phyloP scores from a whole-genome alignment of 2,113 vertebrate species.

The Hypomesus transpacificus region DNA sequence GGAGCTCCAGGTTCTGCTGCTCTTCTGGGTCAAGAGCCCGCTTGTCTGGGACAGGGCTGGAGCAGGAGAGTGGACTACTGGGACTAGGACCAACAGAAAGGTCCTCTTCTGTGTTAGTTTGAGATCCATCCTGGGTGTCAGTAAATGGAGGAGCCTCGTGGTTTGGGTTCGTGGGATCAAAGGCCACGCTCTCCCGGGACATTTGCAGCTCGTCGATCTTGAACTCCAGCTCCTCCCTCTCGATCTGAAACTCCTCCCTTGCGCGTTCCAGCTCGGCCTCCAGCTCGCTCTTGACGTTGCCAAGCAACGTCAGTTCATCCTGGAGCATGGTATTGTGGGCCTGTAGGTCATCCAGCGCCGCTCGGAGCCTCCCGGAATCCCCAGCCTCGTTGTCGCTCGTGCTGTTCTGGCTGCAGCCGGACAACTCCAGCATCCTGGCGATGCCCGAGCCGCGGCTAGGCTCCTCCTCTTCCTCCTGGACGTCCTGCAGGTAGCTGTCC shows the following conservation, averaged over 20 bases:
- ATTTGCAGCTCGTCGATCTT: constrained; percentile 94
- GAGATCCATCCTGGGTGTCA: constrained; percentile 65
- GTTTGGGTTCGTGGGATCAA: constrained; percentile 60
- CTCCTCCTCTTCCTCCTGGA: constrained; percentile 71
- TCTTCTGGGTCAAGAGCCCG: constrained; percentile 60
- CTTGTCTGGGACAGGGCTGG: constrained; percentile 22
- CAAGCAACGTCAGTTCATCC: constrained; percentile 88
- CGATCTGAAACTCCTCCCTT: constrained; percentile 86
- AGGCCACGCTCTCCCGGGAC: constrained; percentile 74
- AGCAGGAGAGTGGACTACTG: background rate
- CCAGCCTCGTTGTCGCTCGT: constrained; percentile 13
- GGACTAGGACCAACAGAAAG: constrained; percentile 62
- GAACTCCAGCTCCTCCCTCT: constrained; percentile 93
- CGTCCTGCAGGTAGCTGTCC: constrained; percentile 72
- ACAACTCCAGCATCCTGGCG: constrained; percentile 65
- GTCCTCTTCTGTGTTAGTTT: constrained; percentile 64
- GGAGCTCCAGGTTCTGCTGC: constrained; percentile 67
- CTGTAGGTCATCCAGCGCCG: constrained; percentile 77
- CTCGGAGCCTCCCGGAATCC: constrained; percentile 69
- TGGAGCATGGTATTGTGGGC: constrained; percentile 86
- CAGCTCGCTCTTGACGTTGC: constrained; percentile 85
- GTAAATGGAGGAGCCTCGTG: constrained; percentile 59
- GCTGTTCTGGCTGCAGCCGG: constrained; percentile 43
- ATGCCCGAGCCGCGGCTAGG: constrained; percentile 54
- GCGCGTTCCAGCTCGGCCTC: constrained; percentile 81